Base-by-base conservation (phyloP, 1,140 invertebrate genomes). In the Pissodes strobi region DNA sequence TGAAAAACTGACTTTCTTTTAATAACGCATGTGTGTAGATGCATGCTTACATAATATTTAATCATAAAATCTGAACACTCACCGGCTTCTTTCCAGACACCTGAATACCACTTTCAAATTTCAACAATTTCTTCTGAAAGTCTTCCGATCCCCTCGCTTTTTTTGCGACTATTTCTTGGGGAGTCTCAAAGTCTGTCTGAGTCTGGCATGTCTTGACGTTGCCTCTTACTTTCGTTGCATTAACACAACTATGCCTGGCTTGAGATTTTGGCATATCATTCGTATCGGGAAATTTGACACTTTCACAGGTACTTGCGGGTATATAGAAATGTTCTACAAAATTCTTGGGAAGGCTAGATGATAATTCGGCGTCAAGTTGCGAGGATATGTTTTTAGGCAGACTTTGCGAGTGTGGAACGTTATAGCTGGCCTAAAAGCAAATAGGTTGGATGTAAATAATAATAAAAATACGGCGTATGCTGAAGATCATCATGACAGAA, bases 151-250 rank as follows among this genome's bases (percentile, higher is more conserved):
- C 69, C 27, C 74, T 74, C 9, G 56, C 48, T 53, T 74, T 73
- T 64, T 76, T 76, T 0, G 69, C 57, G 4, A 76, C 69, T 2
- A 72, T 66, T 25, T 78, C 69, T 21, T 76, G 58, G 0, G 75
- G 71, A 3, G 74, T 72, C 17, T 69, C 69, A 56, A 76, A 78
- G 62, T 78, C 76, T 1, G 76, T 78, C 61, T 78, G 76, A n/a
- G 76, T 78, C 56, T 78, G 74, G 6, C 70, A 72, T 2, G 76
- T 78, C 56, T 73, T 74, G 34, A 74, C 38, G 8, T n/a, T 62
- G 46, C 61, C 30, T 58, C 66, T 70, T 8, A 18, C 19, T 18
- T 48, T 45, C 18, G n/a, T 46, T 10, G n/a, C n/a, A n/a, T n/a
- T n/a, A n/a, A n/a, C n/a, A n/a, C n/a, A n/a, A n/a, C n/a, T n/a